These are phyloP conservation scores for Amphiprion percula DNA, from an alignment of 2,113 vertebrate species.

Conservation along the genomic window DNA sequence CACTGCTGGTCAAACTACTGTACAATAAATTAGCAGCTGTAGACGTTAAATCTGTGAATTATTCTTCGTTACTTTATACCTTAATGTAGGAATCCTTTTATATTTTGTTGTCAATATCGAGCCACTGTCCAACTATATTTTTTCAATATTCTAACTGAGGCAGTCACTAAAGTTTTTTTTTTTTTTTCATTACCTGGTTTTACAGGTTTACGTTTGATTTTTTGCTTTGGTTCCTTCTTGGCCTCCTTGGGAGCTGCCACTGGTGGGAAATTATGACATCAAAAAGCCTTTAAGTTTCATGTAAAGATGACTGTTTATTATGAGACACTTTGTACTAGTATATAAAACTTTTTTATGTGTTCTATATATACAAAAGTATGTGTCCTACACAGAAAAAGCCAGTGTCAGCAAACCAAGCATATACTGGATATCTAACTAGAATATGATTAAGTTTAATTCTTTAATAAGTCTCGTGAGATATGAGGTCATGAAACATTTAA, in stretches of 20 bases:
- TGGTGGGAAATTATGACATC: neutral
- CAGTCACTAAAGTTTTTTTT: neutral
- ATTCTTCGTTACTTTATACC: neutral
- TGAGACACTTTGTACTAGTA: neutral
- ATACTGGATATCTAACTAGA: too few relatives aligned
- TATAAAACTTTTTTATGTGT: neutral
- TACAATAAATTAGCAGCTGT: neutral
- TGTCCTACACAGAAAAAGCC: neutral
- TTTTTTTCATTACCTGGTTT: constrained; percentile 57
- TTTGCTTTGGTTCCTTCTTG: constrained; percentile 43
- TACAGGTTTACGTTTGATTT: constrained; percentile 45
- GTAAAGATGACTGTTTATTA: neutral
- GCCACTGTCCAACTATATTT: too few relatives aligned
- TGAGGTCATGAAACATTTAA: neutral
- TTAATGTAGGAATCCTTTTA: neutral
- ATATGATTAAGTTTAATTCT: too few relatives aligned
- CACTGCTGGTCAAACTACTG: neutral
- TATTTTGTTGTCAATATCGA: too few relatives aligned
- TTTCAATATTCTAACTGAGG: neutral
- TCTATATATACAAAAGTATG: neutral
- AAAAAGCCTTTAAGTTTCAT: neutral
- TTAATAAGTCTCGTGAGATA: neutral
- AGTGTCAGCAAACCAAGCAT: neutral
- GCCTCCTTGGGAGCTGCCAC: constrained; percentile 28
- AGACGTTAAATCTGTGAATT: too few relatives aligned